Base-by-base conservation (phyloP, 2,888 invertebrate genomes). In the Meghimatium bilineatum region DNA sequence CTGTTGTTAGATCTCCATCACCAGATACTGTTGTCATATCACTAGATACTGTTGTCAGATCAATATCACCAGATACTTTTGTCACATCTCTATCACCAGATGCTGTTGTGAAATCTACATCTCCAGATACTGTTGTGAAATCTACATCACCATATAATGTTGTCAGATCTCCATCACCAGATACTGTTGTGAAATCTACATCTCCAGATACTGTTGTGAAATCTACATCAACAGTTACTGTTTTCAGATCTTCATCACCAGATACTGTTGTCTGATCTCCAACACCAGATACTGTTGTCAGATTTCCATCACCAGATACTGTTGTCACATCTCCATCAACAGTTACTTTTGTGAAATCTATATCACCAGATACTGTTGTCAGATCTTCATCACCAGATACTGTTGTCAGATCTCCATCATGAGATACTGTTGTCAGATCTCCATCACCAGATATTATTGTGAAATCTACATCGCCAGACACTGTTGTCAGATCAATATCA, bases 1-100 rank as follows among this genome's bases (percentile, higher is more conserved):
- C 29, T 63, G 63, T 63, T 63, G 29, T 5, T 20, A 56, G 23
- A 29, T 63, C 29, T 29, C n/a, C 29, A 29, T 29, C 63, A 14
- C 56, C 76, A n/a, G 52, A 29, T 56, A 23, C 29, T 76, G 56
- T 56, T 76, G 56, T 29, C 26, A 56, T 26, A 26, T 76, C 76
- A 32, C 2, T 17, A 5, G n/a, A n/a, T 26, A 23, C 44, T 71
- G 71, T 26, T 71, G 26, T 3, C 12, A 26, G 34, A 2, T 10
- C 26, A 29, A 29, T 17, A 5, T 63, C 63, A 63, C 63, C 63
- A 29, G 63, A 63, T 29, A 29, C 29, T 63, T 6, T 63, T 63
- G 29, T 5, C 17, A 63, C n/a, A 29, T 63, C 63, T 29, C 29
- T 17, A 5, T 71, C 71, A 38, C 71, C 71, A 36, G 71, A 71